These are phyloP conservation scores for Bombus superbus DNA, from an alignment of 1,140 invertebrate genomes.

Conservation along the genomic window DNA sequence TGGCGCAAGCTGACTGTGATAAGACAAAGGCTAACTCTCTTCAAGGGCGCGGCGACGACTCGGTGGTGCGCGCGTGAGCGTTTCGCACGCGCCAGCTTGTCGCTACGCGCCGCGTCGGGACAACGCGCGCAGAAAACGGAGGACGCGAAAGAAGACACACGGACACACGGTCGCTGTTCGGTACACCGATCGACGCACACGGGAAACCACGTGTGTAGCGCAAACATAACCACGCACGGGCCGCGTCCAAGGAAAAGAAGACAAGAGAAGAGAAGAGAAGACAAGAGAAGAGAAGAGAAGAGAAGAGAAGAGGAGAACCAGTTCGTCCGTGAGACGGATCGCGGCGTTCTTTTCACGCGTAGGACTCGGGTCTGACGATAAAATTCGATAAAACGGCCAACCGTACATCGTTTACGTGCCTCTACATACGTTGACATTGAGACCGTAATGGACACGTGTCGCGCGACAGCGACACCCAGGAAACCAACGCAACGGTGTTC, in stretches of 20 bases:
- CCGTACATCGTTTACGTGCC: background rate
- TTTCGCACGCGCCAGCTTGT: conserved; percentile 62
- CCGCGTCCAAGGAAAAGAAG: no score
- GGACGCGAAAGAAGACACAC: conserved; percentile 9
- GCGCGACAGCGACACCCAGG: background rate
- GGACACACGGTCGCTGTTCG: background rate
- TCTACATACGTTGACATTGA: conserved; percentile 16
- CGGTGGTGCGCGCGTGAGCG: conserved; percentile 17
- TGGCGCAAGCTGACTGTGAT: conserved; percentile 74
- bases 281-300: background rate
- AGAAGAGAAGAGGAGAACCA: conserved; percentile 26
- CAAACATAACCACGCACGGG: background rate
- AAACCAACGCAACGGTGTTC: no score
- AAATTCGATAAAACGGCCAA: conserved; percentile 35
- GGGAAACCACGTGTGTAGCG: background rate
- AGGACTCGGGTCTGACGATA: conserved; percentile 24
- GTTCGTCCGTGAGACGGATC: conserved; percentile 8
- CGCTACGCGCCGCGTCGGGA: conserved; percentile 30
- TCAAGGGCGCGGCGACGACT: conserved; percentile 73
- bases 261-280: background rate
- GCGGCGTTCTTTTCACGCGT: conserved; percentile 25
- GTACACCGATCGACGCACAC: background rate
- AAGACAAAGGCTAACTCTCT: conserved; percentile 80
- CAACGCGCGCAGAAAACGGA: conserved; percentile 2
- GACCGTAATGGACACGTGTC: conserved; percentile 38